Percentiles rank a stretch among this genome's conserved stretches.
Evolutionary conservation across 2,797 vertebrate species (phyloP).

Genomic region (Xenopus petersii): DNA sequence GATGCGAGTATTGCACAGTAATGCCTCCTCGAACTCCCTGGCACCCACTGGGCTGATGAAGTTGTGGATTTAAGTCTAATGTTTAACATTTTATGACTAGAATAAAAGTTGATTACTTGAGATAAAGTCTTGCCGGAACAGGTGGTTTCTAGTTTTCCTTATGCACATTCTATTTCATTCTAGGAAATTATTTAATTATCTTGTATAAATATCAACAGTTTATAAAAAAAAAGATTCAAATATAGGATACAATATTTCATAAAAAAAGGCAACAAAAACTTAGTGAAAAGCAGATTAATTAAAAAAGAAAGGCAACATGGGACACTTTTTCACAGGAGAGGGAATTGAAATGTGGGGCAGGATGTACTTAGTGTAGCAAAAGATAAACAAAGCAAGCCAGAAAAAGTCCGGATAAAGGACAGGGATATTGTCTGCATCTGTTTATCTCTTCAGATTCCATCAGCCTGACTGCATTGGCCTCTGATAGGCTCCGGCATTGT

Average conservation of each 20-base stretch:
- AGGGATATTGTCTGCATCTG: no score
- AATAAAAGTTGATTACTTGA: constrained; percentile 55
- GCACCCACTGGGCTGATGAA: not conserved
- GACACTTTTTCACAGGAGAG: not conserved
- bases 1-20: no score
- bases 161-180: constrained; percentile 15
- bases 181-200: constrained; percentile 53
- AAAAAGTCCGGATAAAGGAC: no score
- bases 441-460: no score
- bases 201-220: constrained; percentile 55
- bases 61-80: constrained; percentile 28
- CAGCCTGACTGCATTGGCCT: no score
- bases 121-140: constrained; percentile 56
- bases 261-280: not conserved
- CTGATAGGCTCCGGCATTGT: no score
- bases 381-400: no score
- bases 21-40: not conserved
- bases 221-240: constrained; percentile 46
- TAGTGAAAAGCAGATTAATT: not conserved
- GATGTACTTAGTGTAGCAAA: no score
- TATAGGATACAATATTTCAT: constrained; percentile 45
- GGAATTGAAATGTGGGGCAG: not conserved
- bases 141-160: constrained; percentile 47
- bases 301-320: not conserved
- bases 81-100: constrained; percentile 52